Evolutionary conservation across 2,797 vertebrate genomes (phyloP).

Genomic region (Tympanoctomys barrerae): DNA sequence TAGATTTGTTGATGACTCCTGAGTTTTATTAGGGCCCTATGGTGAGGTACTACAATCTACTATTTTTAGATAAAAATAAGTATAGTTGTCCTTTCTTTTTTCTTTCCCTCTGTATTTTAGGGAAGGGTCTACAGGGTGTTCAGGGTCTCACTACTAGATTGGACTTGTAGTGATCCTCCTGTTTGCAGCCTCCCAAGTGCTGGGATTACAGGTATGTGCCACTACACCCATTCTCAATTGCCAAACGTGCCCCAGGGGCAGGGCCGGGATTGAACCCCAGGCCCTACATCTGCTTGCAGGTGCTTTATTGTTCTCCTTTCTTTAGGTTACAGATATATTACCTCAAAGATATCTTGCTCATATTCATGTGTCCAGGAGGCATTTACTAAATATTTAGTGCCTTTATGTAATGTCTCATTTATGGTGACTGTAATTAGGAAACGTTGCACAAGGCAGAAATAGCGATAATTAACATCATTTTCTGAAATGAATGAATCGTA

Average conservation of each 20-base stretch:
- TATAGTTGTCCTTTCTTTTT: neutral
- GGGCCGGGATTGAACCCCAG: too few species aligned
- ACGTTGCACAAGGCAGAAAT: neutral
- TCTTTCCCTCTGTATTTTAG: too few species aligned
- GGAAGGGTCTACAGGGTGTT: too few species aligned
- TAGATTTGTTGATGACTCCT: neutral
- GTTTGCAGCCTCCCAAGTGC: too few species aligned
- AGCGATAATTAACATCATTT: neutral
- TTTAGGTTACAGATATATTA: neutral
- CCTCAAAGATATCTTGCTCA: neutral
- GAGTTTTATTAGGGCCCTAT: neutral
- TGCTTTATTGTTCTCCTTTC: neutral
- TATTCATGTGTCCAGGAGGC: neutral
- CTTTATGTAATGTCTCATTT: neutral
- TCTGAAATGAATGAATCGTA: conserved; percentile 8
- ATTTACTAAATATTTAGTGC: conserved; percentile 5
- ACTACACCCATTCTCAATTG: too few species aligned
- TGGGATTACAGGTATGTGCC: too few species aligned
- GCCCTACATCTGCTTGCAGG: too few species aligned
- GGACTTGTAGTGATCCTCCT: too few species aligned
- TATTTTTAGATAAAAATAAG: neutral
- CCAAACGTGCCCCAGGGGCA: too few species aligned
- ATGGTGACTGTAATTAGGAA: neutral
- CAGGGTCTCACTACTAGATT: too few species aligned
- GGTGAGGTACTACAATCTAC: neutral